Evolutionary conservation across 2,888 invertebrate species (phyloP), one percentile per base, ranked within the genome.

Genomic region (Calameuta filiformis): DNA sequence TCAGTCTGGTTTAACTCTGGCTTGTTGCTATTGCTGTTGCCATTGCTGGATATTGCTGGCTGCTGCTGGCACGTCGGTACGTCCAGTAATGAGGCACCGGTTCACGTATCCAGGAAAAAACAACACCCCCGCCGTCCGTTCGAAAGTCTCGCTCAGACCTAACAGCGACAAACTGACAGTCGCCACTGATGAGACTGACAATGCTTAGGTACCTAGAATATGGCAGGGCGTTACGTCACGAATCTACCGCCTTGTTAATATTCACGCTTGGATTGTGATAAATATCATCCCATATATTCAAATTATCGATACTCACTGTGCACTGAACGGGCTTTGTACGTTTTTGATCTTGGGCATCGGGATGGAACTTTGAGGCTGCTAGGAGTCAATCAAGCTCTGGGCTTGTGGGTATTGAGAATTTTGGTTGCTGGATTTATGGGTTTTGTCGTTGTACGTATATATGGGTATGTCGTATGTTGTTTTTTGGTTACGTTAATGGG

Each of bases 251-350:
- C 77, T 75, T 56, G 68, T 75, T 71, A 71, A 71, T 71, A 71
- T 12, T 34, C 71, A 71, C 71, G 33, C 31, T 71, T 3, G 31
- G 71, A 71, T 56, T 15, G 75, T 77, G 77, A 77, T 77, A 75
- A 77, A 77, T 77, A 69, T 77, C 69, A 37, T 74, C 71, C 71
- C 77, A 77, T 77, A 77, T 75, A 77, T 77, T 77, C 77, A 77
- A 77, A 77, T 77, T 77, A 77, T 75, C 77, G 75, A 75, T 77
- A 77, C 75, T 77, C 75, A 77, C 77, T 40, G 75, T 33, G 34
- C 40, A 71, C 12, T 35, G 75, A 75, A 77, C 77, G 77, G 75
- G 71, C 69, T 30, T 37, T 40, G 3, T 74, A 34, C 75, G 71
- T 56, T 77, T 40, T 31, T 40, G 77, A 77, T 73, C 68, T 23